These are phyloP conservation scores for Chironomus riparius DNA, from an alignment of 2,888 invertebrate genomes.

Conservation along the genomic window DNA sequence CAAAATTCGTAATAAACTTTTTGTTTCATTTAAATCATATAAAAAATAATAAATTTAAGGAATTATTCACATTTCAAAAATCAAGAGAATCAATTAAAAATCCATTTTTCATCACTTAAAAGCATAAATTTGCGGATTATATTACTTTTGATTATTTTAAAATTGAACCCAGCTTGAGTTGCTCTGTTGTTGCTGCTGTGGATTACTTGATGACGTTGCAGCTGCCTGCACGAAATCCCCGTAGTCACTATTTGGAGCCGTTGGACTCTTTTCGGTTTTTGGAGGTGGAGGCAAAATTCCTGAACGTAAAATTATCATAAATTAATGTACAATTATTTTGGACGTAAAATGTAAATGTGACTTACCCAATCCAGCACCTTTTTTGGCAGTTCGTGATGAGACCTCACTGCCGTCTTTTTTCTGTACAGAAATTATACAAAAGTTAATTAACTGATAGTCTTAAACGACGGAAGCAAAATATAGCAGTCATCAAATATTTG, in stretches of 20 bases:
- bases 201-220: constrained; percentile 30
- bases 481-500: too few species aligned
- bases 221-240: constrained; percentile 57
- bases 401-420: constrained; percentile 81
- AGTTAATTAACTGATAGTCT: too few species aligned
- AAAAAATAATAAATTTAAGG: not conserved
- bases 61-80: not conserved
- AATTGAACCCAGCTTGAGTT: constrained; percentile 42
- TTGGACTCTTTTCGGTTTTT: constrained; percentile 50
- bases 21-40: too few species aligned
- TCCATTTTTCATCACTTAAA: not conserved
- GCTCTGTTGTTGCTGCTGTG: constrained; percentile 32
- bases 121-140: too few species aligned
- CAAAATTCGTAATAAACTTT: too few species aligned
- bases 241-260: constrained; percentile 55
- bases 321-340: constrained; percentile 35
- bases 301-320: constrained; percentile 30
- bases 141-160: constrained; percentile 31
- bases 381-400: constrained; percentile 53
- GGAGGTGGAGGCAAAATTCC: constrained; percentile 79
- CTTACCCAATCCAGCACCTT: constrained; percentile 42
- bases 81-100: not conserved
- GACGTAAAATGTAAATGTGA: constrained; percentile 30
- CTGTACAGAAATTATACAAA: constrained; percentile 42
- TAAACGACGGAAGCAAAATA: too few species aligned